Evolutionary conservation across 2,888 invertebrate species (phyloP).

Genomic region (Lamellibrachia columna): DNA sequence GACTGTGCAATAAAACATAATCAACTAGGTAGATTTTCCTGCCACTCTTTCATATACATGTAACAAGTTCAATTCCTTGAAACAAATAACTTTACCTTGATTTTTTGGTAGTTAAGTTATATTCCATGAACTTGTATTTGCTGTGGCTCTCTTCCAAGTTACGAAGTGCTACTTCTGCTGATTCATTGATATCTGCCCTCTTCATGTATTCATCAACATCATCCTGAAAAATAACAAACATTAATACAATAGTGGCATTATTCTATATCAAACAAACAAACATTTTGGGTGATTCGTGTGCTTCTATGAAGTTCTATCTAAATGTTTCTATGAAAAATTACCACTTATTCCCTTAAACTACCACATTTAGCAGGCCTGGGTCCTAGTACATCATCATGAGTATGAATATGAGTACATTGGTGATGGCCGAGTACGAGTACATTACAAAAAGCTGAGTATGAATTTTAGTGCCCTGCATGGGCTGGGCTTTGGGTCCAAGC

Average conservation of each 20-base stretch:
- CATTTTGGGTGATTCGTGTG: not conserved
- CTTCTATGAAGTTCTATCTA: not conserved
- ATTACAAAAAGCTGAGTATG: too few species aligned
- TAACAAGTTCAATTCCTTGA: not conserved
- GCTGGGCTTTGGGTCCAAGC: too few species aligned
- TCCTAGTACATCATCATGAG: too few species aligned
- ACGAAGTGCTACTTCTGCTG: conserved; percentile 86
- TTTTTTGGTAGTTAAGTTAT: conserved; percentile 86
- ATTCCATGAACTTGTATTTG: conserved; percentile 98
- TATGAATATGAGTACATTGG: too few species aligned
- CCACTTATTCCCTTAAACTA: not conserved
- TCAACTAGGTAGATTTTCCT: too few species aligned
- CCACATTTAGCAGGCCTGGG: too few species aligned
- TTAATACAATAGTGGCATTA: not conserved
- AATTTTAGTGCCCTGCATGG: too few species aligned
- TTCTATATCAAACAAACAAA: not conserved
- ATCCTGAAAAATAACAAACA: conserved; percentile 69
- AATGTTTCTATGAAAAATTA: not conserved
- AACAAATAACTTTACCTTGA: conserved; percentile 70
- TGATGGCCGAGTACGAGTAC: too few species aligned
- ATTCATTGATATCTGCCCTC: conserved; percentile 77
- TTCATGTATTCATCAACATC: conserved; percentile 95
- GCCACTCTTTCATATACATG: not conserved
- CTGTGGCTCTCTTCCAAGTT: conserved; percentile 91
- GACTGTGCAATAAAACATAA: too few species aligned